These are phyloP conservation scores for Campoletis raptor DNA, from an alignment of 2,888 invertebrate species.

Conservation along the genomic window DNA sequence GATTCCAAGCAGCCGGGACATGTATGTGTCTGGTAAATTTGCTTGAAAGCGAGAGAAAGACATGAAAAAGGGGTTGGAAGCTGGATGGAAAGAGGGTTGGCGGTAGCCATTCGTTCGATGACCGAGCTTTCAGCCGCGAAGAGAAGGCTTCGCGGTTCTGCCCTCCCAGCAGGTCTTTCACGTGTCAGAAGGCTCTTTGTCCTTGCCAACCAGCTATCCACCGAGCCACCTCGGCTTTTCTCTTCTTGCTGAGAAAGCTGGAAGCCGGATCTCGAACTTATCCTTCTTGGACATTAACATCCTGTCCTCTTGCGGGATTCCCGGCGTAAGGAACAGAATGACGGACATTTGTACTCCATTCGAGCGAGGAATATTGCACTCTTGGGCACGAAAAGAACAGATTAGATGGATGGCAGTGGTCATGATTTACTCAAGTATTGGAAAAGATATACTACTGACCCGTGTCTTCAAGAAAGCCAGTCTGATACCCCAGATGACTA, in stretches of 20 bases:
- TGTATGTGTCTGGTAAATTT: conserved; percentile 28
- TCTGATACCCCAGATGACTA: not conserved
- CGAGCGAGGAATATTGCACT: not conserved
- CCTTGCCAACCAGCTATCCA: conserved; percentile 57
- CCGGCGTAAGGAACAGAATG: conserved; percentile 18
- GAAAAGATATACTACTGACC: not conserved
- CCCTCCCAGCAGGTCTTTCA: conserved; percentile 50
- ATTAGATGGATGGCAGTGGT: not conserved
- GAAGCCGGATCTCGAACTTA: conserved; percentile 27
- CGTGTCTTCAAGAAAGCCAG: not conserved
- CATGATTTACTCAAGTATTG: conserved; percentile 5
- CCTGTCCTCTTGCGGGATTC: conserved; percentile 2
- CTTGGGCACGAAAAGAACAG: not conserved
- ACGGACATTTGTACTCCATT: conserved; percentile 26
- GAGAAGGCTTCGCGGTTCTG: conserved; percentile 21
- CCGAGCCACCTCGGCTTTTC: conserved; percentile 30
- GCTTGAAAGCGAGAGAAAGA: conserved; percentile 57
- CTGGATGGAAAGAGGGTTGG: conserved; percentile 22
- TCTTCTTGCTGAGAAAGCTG: conserved; percentile 35
- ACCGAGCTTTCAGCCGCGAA: conserved; percentile 49
- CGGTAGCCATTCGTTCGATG: conserved; percentile 63
- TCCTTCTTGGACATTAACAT: conserved; percentile 10
- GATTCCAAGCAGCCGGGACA: not conserved
- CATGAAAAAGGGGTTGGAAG: conserved; percentile 34
- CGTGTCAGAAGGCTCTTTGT: conserved; percentile 61